phyloP scores from a whole-genome alignment of 2,113 vertebrate species.

The Barnardius zonarius region DNA sequence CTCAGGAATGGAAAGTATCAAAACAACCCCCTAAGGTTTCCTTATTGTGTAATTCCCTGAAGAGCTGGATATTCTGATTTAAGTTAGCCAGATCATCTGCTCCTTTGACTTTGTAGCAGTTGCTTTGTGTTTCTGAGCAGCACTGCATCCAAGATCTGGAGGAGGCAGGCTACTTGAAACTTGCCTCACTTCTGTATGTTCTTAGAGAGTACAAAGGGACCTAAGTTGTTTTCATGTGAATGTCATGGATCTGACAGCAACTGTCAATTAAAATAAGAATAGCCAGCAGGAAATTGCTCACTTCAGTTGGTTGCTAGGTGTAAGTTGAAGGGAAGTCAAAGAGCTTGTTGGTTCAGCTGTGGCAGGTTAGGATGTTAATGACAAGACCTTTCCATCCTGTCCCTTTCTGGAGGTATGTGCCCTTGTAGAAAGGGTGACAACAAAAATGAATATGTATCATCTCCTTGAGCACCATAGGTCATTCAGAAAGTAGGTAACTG shows the following conservation, averaged over 20 bases:
- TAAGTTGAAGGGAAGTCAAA: slow-evolving; percentile 9
- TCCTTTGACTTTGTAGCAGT: neutral
- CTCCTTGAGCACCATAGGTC: neutral
- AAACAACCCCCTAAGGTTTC: neutral
- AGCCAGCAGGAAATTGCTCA: neutral
- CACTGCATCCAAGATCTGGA: neutral
- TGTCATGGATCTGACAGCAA: neutral
- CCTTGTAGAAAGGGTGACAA: neutral
- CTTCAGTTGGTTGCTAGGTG: neutral
- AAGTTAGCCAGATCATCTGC: neutral
- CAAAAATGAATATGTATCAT: neutral
- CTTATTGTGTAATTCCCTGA: neutral
- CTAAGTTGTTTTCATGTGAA: neutral
- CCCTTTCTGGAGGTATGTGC: neutral
- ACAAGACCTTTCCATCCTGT: neutral
- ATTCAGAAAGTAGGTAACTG: neutral
- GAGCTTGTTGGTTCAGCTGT: slow-evolving; percentile 24
- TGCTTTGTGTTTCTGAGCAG: neutral
- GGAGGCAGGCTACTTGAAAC: neutral
- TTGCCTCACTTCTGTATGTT: neutral
- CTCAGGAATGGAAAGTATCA: neutral
- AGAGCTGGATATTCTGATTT: neutral
- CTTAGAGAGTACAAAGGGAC: neutral
- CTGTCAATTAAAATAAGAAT: slow-evolving; percentile 36
- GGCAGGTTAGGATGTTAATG: neutral